phyloP scores from a whole-genome alignment of 2,113 vertebrate genomes.

The Laticauda colubrina region DNA sequence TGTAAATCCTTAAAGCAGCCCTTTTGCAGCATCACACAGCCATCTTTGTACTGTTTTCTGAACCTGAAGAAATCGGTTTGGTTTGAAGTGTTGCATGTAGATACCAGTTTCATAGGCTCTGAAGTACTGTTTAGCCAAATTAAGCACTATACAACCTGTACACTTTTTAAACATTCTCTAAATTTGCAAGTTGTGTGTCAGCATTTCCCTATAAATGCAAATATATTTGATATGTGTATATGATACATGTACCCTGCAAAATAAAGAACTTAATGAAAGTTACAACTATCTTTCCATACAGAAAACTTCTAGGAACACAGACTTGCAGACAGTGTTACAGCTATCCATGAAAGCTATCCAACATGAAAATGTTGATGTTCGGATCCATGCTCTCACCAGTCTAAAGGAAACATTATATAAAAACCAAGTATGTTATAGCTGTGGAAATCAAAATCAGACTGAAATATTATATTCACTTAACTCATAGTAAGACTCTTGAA shows the following conservation, averaged over 20 bases:
- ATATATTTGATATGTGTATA: neutral
- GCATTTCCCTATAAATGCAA: neutral
- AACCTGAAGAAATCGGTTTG: neutral
- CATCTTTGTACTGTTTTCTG: neutral
- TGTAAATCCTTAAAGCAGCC: neutral
- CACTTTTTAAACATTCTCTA: neutral
- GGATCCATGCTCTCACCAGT: slow-evolving; percentile 92
- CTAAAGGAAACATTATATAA: slow-evolving; percentile 91
- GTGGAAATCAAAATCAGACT: neutral
- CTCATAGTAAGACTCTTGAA: neutral
- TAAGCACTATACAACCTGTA: neutral
- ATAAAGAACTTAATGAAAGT: neutral
- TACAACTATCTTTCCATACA: slow-evolving; percentile 45
- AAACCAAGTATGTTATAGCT: slow-evolving; percentile 80
- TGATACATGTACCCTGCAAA: neutral
- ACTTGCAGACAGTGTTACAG: slow-evolving; percentile 84
- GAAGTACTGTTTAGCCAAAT: neutral
- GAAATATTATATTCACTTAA: neutral
- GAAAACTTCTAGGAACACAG: slow-evolving; percentile 89
- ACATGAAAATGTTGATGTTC: slow-evolving; percentile 95
- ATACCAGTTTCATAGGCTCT: neutral
- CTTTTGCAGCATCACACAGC: neutral
- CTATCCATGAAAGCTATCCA: slow-evolving; percentile 94
- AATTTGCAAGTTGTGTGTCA: neutral
- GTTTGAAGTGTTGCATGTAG: neutral